Base-by-base conservation (phyloP, 92 coral and sea anemone genomes). In the Bergia puertoricense region DNA sequence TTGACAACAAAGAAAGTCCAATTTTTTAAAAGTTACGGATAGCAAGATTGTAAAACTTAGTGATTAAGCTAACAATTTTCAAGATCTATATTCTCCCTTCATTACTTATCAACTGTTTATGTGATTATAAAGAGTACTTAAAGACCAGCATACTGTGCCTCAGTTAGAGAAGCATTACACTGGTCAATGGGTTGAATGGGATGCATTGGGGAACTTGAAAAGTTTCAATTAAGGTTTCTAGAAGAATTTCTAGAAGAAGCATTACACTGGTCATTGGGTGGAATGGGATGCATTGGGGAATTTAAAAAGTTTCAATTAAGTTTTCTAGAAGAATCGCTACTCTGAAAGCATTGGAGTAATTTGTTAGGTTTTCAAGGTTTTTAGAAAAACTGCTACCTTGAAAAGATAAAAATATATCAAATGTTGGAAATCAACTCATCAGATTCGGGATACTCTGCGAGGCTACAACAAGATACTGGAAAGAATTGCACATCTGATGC, bases 401-500 rank as follows among this genome's bases (percentile, higher is more conserved):
- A 1, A 54, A 54, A 54, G 10, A 13, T 54, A 4, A 54, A 54
- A 8, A 15, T 54, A 11, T 2, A 11, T 54, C 59, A 54, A 54
- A 11, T 54, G 59, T 10, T 54, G 59, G 10, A 54, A 54, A 54
- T 10, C 69, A 16, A 20, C 20, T 18, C 30, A 5, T 22, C 80
- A 97, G 99, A 93, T 97, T 81, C 88, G 97, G 45, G 98, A 97
- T 85, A 92, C 95, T 22, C 90, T 97, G 30, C 91, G 89, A 88
- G 92, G 96, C 23, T 97, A 91, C 80, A 90, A 90, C 85, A 91
- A 91, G 84, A 89, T 79, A 75, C 94, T 97, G 65, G 99, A 95
- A 80, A 90, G 96, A 84, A 96, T 93, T 23, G 98, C 99, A 0
- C 96, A 97, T 57, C 72, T 97, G 89, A 95, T 97, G 99, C 94